Base-by-base conservation (phyloP, 2,888 invertebrate species). In the Pyralis farinalis region DNA sequence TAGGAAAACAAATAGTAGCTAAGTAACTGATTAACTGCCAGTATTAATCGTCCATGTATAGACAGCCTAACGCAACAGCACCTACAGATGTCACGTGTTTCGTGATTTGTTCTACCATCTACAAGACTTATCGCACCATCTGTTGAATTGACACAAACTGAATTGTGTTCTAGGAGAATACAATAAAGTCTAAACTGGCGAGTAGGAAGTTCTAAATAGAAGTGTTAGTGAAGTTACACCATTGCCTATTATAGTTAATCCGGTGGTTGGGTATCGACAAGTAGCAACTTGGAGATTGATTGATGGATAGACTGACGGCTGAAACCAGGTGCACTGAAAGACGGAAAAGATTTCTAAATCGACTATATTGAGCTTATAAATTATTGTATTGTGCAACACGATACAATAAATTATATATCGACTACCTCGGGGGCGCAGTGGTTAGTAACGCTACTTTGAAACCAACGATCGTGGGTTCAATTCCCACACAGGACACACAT, bases 281-380 rank as follows among this genome's bases (percentile, higher is more conserved):
- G 63, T 67, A 58, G 75, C 70, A 66, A 72, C 68, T 66, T 62
- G 58, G 54, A 60, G 57, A 46, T 53, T 69, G 80, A 82, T 81
- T 82, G 84, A 85, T 84, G 64, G 70, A 83, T 75, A 55, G 61
- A 46, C 55, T 67, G 79, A 77, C 79, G 73, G 56, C 63, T 70
- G 59, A 67, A 65, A 69, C 77, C 71, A 72, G 77, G 72, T 73
- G 73, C 62, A 52, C 50, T 51, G 44, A 34, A 39, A 41, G 55
- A 57, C 58, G 57, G 59, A 64, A 66, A 66, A 63, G 69, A 69
- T 72, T 74, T 73, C 73, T 71, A 72, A 68, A 69, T 71, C 74
- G 75, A 76, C 66, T 66, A 55, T 56, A 58, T 60, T 58, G 25
- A 52, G 55, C 51, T 62, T 58, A 55, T 67, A 60, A 70, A 12